Evolutionary conservation across 2,797 vertebrate genomes (phyloP).

Genomic region (Falco novaeseelandiae): DNA sequence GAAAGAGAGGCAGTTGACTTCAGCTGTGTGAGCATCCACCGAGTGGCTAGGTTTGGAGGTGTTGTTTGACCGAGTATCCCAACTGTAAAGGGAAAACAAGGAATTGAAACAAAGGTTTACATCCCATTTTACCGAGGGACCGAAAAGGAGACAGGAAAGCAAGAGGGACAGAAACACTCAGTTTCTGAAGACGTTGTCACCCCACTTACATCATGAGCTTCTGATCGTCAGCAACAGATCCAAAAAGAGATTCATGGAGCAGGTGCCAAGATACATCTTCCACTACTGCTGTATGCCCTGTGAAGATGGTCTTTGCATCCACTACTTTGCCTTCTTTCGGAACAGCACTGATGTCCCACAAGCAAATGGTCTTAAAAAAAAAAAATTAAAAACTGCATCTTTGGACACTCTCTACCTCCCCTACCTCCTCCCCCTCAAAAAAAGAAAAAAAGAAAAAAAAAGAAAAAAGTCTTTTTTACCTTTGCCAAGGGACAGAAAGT

Average conservation of each 20-base stretch:
- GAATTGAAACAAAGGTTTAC: neutral
- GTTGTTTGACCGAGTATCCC: constrained; percentile 97
- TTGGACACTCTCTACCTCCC: neutral
- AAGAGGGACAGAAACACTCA: neutral
- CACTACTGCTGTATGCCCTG: constrained; percentile 95
- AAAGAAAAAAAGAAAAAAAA: neutral
- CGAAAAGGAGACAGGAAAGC: neutral
- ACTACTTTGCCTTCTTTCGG: constrained; percentile 97
- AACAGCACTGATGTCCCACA: constrained; percentile 97
- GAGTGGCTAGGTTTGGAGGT: constrained; percentile 98
- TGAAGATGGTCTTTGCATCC: constrained; percentile 98
- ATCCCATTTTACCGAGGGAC: neutral
- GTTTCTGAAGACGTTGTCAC: neutral
- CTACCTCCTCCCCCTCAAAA: neutral
- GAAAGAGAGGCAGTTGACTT: constrained; percentile 98
- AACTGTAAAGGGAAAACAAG: constrained; percentile 73
- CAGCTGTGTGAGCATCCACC: constrained; percentile 96
- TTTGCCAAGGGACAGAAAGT: neutral
- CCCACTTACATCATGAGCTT: constrained; percentile 95
- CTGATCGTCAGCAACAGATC: constrained; percentile 96
- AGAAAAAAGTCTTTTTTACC: too few relatives aligned
- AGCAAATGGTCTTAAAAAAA: constrained; percentile 89
- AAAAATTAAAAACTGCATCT: neutral
- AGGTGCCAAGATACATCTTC: constrained; percentile 98
- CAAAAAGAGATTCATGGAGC: constrained; percentile 94